A percentile compares a stretch with the other conserved stretches of the same genome.
Evolutionary conservation across 2,888 invertebrate genomes (phyloP).

Genomic region (Drosophila flavopinicola): DNA sequence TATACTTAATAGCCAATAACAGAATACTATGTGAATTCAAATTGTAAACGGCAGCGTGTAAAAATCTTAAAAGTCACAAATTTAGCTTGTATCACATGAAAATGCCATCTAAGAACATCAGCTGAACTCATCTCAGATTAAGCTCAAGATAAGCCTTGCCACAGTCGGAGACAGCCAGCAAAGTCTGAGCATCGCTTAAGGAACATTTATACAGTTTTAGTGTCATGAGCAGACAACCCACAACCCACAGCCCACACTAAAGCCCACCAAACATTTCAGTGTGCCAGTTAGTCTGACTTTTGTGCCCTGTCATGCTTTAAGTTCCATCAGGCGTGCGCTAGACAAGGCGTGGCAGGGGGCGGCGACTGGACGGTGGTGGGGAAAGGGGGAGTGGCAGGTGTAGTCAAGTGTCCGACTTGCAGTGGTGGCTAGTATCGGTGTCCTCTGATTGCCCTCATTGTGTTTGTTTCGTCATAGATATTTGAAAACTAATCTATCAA

Average conservation of each 20-base stretch:
- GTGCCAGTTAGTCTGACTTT: conserved; percentile 31
- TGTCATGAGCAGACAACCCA: conserved; percentile 30
- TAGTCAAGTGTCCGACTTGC: conserved; percentile 43
- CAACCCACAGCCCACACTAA: conserved; percentile 2
- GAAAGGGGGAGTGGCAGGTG: background rate
- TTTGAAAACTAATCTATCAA: conserved; percentile 60
- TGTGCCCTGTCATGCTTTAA: conserved; percentile 34
- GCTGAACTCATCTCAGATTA: conserved; percentile 14
- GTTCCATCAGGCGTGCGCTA: conserved; percentile 2
- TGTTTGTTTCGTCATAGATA: conserved; percentile 30
- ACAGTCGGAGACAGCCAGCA: conserved; percentile 2
- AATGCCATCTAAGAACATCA: conserved; percentile 4
- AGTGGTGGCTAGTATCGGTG: conserved; percentile 38
- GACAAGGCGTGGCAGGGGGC: background rate
- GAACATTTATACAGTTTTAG: conserved; percentile 47
- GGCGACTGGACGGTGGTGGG: too few relatives aligned
- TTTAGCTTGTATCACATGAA: background rate
- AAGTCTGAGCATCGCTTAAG: conserved; percentile 27
- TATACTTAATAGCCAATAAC: too few relatives aligned
- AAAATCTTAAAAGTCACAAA: background rate
- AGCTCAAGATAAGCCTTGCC: conserved; percentile 11
- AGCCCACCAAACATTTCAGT: conserved; percentile 13
- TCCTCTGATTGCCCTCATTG: conserved; percentile 33
- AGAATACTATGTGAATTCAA: background rate
- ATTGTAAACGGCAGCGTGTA: too few relatives aligned